Evolutionary conservation across 1,140 invertebrate species (phyloP), one percentile per base, ranked within the genome.

Genomic region (Ganaspis sp.): DNA sequence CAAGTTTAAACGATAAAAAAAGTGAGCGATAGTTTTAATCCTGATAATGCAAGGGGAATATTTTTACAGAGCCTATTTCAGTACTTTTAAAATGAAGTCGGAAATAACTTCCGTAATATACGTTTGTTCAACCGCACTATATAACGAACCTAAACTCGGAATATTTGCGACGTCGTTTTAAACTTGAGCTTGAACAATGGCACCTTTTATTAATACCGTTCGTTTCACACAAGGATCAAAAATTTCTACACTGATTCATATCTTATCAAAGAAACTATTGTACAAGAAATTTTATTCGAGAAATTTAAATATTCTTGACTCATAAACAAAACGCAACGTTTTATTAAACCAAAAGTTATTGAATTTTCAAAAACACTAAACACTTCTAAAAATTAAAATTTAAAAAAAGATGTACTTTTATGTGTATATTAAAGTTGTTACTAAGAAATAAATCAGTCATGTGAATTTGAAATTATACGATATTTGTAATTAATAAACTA

Each of bases 101-200:
- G 12, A n/a, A 64, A 26, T 29, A 76, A 76, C 75, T 76, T 76
- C 37, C 37, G 75, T 45, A 76, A 76, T 76, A 76, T 76, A 53
- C 26, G 37, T 38, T 34, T 69, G 75, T 45, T 42, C 70, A 69
- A 34, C 73, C 64, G 21, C 69, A 54, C 69, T 75, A 58, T 75
- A 75, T 75, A 69, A 71, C 74, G 17, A 53, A 34, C 8, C 19
- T 26, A 64, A 64, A 64, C 58, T 64, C 29, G 23, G 53, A 64
- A 76, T 76, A 76, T 76, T 76, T 76, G 75, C 75, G 75, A 76
- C 70, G 75, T 72, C 75, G 38, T 76, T 76, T 72, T 69, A 72
- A 76, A 76, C 75, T 76, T 69, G 38, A 49, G 21, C 58, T 4
- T 6, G 58, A 40, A 74, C 15, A 1, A 11, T 40, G 19, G 5